Evolutionary conservation across 2,797 vertebrate genomes (phyloP), one percentile per base, ranked within the genome.

Genomic region (Mastacembelus armatus): DNA sequence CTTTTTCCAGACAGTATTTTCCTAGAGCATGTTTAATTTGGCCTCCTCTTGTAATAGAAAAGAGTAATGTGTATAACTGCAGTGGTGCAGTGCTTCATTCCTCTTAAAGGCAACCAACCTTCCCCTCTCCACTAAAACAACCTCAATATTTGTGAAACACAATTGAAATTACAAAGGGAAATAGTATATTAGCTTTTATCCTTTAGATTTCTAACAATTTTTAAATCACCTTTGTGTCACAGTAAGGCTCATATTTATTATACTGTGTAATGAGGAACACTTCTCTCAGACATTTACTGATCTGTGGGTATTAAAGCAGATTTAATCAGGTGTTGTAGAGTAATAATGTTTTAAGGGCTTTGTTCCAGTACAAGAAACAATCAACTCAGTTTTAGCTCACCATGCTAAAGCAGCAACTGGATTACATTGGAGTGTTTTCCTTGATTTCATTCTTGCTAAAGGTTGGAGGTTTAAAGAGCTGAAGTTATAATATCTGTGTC

Each of bases 201-300:
- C 16, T 55, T 56, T 52, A 14, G 38, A 55, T 60, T 69, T 42
- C 12, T 26, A 69, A 47, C 50, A 22, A 22, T 40, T 56, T 66
- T 60, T 60, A 55, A 40, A 73, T 78, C 30, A 76, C 50, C 36
- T 76, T 52, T 67, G 71, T 56, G 33, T 65, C 66, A 36, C 1
- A 1, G 54, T 14, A 21, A 49, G 12, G 48, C 62, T 74, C 11
- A 26, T 40, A 66, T 69, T 56, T 75, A 61, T 72, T 64, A 32
- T 60, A 8, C 4, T 47, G n/a, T 33, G 55, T 51, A 80, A 78
- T 82, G 71, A 69, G 64, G 45, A 67, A 78, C 67, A 0, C 64
- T 7, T 59, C 40, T 72, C 29, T 27, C 35, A 24, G 5, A 30
- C 4, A 60, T 54, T 77, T 60, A 75, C 73, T 75, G 67, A 82